phyloP scores from a whole-genome alignment of 2,888 invertebrate species.

The Spialia ferax region DNA sequence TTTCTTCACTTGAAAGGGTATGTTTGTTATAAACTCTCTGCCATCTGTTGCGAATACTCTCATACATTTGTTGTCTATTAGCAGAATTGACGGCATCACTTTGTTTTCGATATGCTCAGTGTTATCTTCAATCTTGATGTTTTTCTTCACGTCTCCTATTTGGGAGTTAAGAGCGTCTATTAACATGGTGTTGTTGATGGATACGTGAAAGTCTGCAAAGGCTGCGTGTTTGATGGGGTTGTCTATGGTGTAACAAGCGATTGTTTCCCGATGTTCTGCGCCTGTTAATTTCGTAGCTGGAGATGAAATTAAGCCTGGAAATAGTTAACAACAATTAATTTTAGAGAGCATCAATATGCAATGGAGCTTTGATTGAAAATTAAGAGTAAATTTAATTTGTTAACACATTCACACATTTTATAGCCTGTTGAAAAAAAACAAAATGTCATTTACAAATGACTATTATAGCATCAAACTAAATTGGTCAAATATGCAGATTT shows the following conservation, averaged over 20 bases:
- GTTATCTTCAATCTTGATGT: slow-evolving; percentile 79
- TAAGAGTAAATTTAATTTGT: no score
- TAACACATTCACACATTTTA: no score
- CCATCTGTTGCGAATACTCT: slow-evolving; percentile 93
- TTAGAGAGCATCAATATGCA: no score
- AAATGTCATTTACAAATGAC: no score
- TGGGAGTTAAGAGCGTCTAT: slow-evolving; percentile 82
- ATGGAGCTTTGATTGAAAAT: no score
- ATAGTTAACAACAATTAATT: neutral
- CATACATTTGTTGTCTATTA: slow-evolving; percentile 92
- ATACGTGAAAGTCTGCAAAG: slow-evolving; percentile 88
- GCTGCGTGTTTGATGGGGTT: slow-evolving; percentile 93
- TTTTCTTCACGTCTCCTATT: slow-evolving; percentile 79
- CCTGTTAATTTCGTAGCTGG: slow-evolving; percentile 80
- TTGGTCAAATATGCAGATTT: no score
- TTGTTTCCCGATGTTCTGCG: slow-evolving; percentile 84
- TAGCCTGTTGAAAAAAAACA: no score
- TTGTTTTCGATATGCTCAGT: slow-evolving; percentile 82
- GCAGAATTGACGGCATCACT: slow-evolving; percentile 89
- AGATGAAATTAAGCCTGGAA: slow-evolving; percentile 82
- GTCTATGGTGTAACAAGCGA: slow-evolving; percentile 93
- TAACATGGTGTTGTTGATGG: slow-evolving; percentile 84
- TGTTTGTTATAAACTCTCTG: slow-evolving; percentile 92
- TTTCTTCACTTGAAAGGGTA: slow-evolving; percentile 93
- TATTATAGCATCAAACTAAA: no score